These are phyloP conservation scores for Riparia riparia DNA, from an alignment of 2,113 vertebrate genomes.

Conservation along the genomic window DNA sequence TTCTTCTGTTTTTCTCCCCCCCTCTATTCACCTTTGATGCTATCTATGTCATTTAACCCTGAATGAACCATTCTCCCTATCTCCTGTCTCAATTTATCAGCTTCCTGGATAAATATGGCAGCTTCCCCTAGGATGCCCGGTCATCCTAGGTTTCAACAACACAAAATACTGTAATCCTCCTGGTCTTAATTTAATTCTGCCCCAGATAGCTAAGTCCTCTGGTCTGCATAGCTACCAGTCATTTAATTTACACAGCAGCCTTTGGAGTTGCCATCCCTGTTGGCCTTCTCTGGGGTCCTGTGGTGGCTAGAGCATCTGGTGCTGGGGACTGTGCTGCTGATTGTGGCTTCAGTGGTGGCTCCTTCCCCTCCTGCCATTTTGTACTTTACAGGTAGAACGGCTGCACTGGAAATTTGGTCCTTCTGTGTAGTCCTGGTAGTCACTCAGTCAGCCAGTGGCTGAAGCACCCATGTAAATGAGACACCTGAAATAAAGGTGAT, in stretches of 20 bases:
- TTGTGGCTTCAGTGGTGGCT: background rate
- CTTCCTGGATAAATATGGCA: background rate
- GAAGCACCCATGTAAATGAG: background rate
- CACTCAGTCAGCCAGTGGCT: background rate
- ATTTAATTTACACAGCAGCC: background rate
- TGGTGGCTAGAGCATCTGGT: background rate
- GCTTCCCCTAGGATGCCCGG: background rate
- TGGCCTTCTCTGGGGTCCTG: background rate
- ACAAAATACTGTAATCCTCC: conserved; percentile 29
- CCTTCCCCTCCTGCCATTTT: background rate
- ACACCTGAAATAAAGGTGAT: background rate
- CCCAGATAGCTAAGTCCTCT: conserved; percentile 6
- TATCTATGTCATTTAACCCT: conserved; percentile 3
- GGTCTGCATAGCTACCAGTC: background rate
- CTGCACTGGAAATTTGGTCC: background rate
- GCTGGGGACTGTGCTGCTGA: background rate
- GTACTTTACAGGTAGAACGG: background rate
- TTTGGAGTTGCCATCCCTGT: background rate
- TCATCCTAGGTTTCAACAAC: conserved; percentile 22
- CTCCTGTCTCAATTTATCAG: background rate
- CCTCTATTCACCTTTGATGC: background rate
- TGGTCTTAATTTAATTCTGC: conserved; percentile 56
- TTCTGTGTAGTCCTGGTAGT: background rate
- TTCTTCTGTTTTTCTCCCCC: background rate
- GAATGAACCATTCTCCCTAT: background rate